Conservation (phyloP, 2,888 invertebrate genomes). For the Elysia crispata region DNA sequence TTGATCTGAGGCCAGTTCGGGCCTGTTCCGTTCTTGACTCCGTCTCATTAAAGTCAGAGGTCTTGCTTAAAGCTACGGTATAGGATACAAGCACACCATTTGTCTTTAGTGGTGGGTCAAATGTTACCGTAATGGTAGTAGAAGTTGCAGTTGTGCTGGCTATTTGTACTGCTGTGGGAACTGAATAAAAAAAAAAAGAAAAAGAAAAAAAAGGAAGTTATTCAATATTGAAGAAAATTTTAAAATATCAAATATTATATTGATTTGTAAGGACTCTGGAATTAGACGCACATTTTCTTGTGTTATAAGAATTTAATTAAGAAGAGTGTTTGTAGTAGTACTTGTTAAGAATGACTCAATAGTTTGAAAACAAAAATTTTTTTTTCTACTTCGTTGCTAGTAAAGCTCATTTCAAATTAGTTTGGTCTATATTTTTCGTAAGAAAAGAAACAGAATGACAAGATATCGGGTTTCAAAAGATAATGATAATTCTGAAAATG, state of each 20-base stretch:
- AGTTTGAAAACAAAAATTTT: no score
- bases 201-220: no score
- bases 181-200: conserved; percentile 63
- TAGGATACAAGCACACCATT: conserved; percentile 67
- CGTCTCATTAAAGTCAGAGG: conserved; percentile 50
- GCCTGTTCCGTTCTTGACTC: conserved; percentile 48
- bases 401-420: no score
- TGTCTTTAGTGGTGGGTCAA: conserved; percentile 58
- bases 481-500: background rate
- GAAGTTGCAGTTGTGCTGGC: conserved; percentile 48
- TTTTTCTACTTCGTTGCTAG: no score
- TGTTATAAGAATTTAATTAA: no score
- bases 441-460: background rate
- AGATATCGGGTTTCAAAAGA: background rate
- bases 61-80: conserved; percentile 56
- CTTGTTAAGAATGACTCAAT: no score
- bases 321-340: no score
- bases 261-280: no score
- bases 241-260: no score
- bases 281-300: no score
- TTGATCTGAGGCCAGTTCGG: background rate
- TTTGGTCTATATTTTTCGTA: no score
- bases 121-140: conserved; percentile 57
- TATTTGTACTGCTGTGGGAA: conserved; percentile 63
- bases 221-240: no score